Evolutionary conservation across 2,797 vertebrate genomes (phyloP), one percentile per base, ranked within the genome.

Genomic region (Zenarchopterus dispar): DNA sequence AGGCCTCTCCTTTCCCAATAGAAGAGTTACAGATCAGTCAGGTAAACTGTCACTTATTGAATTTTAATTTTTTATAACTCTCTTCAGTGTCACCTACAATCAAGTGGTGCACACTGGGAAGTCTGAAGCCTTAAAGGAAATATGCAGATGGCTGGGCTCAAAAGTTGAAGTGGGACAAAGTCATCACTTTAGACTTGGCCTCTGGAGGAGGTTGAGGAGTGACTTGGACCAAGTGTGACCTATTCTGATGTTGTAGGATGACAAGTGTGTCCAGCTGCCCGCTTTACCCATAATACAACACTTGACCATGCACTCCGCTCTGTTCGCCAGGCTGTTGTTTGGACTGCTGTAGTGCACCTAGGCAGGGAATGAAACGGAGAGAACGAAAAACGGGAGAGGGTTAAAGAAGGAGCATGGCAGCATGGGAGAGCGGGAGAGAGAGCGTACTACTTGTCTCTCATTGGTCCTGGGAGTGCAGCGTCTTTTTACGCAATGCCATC

Each of bases 61-160:
- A 54, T 64, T 86, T 87, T 87, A 59, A 78, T 89, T 86, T 84
- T 77, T 75, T 21, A 66, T 56, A 89, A 83, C 87, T 84, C 80
- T 77, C 81, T 78, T 31, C 23, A 47, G 55, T 62, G 79, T 76
- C 72, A 57, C 59, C 48, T 73, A 22, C 62, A 21, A 66, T 52
- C 64, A 53, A 60, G 51, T 58, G 48, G 70, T 23, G 52, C 52
- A 24, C 48, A 39, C 52, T 41, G n/a, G 63, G 21, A 51, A 59
- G 28, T 45, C 68, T 26, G 52, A 82, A 68, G 45, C 6, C 5
- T 19, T 8, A 9, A 24, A 67, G 70, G 62, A 56, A 63, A 70
- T 4, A 23, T 23, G 56, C 73, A 66, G 50, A 80, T 65, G 66
- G 48, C 19, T 44, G 42, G 31, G 56, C 62, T 84, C 63, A 70